Percentiles rank a stretch among this genome's conserved stretches.
Conservation (phyloP, 2,113 vertebrate species). For the Dromas ardeola region DNA sequence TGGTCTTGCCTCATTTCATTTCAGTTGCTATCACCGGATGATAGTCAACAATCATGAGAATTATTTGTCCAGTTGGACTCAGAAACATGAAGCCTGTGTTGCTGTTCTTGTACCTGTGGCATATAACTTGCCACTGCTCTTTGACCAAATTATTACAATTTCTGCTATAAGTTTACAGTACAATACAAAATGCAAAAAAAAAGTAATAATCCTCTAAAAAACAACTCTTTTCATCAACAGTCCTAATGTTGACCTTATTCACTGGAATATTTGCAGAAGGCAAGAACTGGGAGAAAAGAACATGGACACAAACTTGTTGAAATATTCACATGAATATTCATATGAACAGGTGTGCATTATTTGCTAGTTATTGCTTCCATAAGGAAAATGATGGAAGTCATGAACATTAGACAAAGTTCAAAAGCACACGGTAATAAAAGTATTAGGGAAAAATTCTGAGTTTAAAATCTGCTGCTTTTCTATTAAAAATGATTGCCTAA, state of each 20-base stretch:
- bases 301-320: not conserved
- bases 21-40: not conserved
- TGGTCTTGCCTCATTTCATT: not conserved
- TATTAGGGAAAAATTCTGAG: not conserved
- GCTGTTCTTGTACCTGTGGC: not conserved
- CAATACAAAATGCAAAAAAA: not conserved
- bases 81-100: not conserved
- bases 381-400: not conserved
- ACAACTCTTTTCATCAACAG: not conserved
- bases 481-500: not conserved
- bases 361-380: not conserved
- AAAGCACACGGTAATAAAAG: not conserved
- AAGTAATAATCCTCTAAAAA: not conserved
- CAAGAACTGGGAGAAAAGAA: not conserved
- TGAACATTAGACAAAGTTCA: not conserved
- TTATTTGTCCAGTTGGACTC: not conserved
- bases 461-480: not conserved
- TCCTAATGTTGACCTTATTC: not conserved
- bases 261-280: not conserved
- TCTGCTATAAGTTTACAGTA: not conserved
- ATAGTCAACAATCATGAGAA: not conserved
- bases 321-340: not conserved
- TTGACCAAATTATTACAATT: not conserved
- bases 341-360: not conserved
- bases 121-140: not conserved